Percentiles rank a stretch among this genome's conserved stretches.
Conservation (phyloP, 2,888 invertebrate genomes). For the Creontiades dilutus region DNA sequence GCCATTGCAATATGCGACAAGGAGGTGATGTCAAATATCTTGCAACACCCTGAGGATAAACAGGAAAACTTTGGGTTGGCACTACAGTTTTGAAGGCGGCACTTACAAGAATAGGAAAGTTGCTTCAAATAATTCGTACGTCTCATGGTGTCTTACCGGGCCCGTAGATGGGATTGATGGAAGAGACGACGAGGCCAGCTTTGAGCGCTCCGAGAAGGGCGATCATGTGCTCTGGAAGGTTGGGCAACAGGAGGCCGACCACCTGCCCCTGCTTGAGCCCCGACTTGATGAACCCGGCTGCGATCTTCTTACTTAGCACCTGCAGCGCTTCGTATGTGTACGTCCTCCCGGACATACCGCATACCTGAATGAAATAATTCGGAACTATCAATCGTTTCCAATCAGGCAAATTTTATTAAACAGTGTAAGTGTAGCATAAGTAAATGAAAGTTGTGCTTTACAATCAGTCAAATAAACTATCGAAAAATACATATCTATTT, state of each 20-base stretch:
- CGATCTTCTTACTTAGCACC: constrained; percentile 79
- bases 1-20: too few species aligned
- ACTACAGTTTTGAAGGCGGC: too few species aligned
- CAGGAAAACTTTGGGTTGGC: too few species aligned
- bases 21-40: too few species aligned
- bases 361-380: constrained; percentile 80
- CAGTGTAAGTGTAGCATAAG: too few species aligned
- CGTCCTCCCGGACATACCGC: constrained; percentile 83
- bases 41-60: too few species aligned
- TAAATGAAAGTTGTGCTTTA: too few species aligned
- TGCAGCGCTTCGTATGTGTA: constrained; percentile 84
- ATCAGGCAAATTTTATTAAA: neutral
- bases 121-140: too few species aligned
- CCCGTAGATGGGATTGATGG: constrained; percentile 85
- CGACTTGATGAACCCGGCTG: constrained; percentile 79
- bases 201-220: constrained; percentile 83
- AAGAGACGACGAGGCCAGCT: constrained; percentile 84
- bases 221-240: constrained; percentile 85
- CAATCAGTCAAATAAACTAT: too few species aligned
- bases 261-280: constrained; percentile 83
- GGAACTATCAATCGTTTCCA: neutral
- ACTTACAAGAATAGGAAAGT: too few species aligned
- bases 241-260: constrained; percentile 84
- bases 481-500: too few species aligned
- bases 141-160: constrained; percentile 79